phyloP scores from a whole-genome alignment of 2,113 vertebrate species.

The Vimba vimba region DNA sequence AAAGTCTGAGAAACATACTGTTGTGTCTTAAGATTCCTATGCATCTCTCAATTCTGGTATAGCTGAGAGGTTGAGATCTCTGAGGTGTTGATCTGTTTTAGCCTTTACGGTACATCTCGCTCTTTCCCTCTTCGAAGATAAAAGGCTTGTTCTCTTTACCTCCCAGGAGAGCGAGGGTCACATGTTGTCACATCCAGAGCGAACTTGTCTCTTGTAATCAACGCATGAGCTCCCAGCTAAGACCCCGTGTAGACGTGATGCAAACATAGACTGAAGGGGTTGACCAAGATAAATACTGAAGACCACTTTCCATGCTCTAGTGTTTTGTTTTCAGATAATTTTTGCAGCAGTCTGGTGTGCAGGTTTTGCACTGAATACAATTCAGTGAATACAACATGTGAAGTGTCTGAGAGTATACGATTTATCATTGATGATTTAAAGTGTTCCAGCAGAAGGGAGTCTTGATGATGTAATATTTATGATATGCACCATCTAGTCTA shows the following conservation, averaged over 20 bases:
- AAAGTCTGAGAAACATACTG: constrained; percentile 11
- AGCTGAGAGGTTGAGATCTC: constrained; percentile 9
- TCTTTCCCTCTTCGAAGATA: constrained; percentile 23
- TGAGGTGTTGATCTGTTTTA: constrained; percentile 14
- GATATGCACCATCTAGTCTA: constrained; percentile 21
- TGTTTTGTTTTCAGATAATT: neutral
- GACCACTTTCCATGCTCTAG: neutral
- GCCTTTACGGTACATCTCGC: neutral
- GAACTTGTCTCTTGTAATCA: constrained; percentile 31
- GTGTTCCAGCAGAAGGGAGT: constrained; percentile 25
- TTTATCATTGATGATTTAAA: constrained; percentile 27
- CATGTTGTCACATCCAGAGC: constrained; percentile 6
- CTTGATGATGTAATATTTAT: constrained; percentile 39
- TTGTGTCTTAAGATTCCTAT: neutral
- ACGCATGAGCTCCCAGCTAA: constrained; percentile 2
- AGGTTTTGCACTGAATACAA: neutral
- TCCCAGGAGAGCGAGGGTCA: constrained; percentile 37
- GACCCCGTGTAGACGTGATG: neutral
- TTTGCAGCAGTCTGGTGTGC: neutral
- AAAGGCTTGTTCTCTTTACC: constrained; percentile 34
- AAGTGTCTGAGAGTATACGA: neutral
- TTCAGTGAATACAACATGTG: neutral
- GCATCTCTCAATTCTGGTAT: neutral
- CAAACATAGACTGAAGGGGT: constrained; percentile 10
- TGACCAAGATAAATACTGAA: neutral